Base-by-base conservation (phyloP, 2,113 vertebrate species). In the Argyrosomus japonicus region DNA sequence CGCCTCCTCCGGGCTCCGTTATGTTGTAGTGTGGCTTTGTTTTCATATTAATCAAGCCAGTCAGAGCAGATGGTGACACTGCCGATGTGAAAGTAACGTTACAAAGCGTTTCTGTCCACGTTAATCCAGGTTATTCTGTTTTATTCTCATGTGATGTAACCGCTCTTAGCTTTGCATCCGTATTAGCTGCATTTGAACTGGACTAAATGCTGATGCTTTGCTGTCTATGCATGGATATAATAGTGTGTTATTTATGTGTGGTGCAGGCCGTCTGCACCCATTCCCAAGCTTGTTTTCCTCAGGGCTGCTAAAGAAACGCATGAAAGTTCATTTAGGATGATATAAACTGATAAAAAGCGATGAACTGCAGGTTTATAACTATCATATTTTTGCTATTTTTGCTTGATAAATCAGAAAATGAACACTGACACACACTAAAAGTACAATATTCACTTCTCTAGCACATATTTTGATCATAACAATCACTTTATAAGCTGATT, bases 1-100 rank as follows among this genome's bases (percentile, higher is more conserved):
- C 36, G 9, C 36, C 36, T 40, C 36, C 36, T 40, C 40, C 1
- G 27, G 29, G 67, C 77, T 74, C 90, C 86, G 92, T 90, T 92
- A 91, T 91, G 45, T 81, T 70, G 61, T 50, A 19, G 6, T 9
- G 61, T 1, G 17, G 68, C 80, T 85, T 85, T 85, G 75, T 87
- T 85, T 68, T 89, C 19, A 25, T 60, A 4, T 40, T 25, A 23
- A 57, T 36, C 9, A 1, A 79, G 36, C n/a, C n/a, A 8, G 36
- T 40, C 36, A 2, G 36, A 40, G 36, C 36, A 40, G 36, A 40
- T 2, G 36, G 36, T 8, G 36, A 40, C 36, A 8, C 36, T 2
- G 36, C 36, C 36, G 36, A 8, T 8, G 36, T 36, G 13, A 15
- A 57, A 43, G 6, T 14, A 14, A 50, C 23, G 36, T 61, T 29